These are phyloP conservation scores for Nesidiocoris tenuis DNA, from an alignment of 2,888 invertebrate species.

Conservation along the genomic window DNA sequence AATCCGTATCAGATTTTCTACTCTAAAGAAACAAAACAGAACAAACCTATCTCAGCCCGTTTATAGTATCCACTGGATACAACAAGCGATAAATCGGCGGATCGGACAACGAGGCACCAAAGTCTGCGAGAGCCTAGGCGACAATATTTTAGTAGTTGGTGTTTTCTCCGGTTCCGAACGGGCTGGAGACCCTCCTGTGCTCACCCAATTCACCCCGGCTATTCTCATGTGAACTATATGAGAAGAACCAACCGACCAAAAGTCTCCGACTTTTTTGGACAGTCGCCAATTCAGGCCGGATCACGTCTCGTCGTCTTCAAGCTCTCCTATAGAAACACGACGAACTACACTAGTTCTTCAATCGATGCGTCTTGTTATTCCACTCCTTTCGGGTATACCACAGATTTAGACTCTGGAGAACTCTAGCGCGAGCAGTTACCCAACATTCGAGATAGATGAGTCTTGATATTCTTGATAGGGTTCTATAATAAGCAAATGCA, in stretches of 20 bases:
- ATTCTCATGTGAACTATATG: constrained; percentile 24
- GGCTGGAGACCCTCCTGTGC: not conserved
- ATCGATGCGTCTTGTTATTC: not conserved
- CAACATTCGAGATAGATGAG: too few species aligned
- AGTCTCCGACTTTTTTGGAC: constrained; percentile 28
- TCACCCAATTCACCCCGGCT: not conserved
- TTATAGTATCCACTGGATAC: too few species aligned
- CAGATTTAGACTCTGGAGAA: too few species aligned
- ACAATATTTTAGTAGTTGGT: constrained; percentile 1
- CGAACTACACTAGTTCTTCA: not conserved
- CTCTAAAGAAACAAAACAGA: too few species aligned
- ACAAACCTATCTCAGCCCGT: too few species aligned
- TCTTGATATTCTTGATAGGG: too few species aligned
- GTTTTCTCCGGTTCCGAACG: constrained; percentile 13
- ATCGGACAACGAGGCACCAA: constrained; percentile 17
- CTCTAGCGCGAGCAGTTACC: too few species aligned
- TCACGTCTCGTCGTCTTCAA: not conserved
- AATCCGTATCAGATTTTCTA: too few species aligned
- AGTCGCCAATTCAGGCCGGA: constrained; percentile 4
- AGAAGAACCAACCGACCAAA: constrained; percentile 14
- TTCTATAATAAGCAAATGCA: too few species aligned
- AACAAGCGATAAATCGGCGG: constrained; percentile 15
- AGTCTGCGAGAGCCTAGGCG: constrained; percentile 2
- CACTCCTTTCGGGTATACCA: too few species aligned
- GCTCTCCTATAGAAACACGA: not conserved